phyloP scores from a whole-genome alignment of 2,888 invertebrate species.

The Morpho deidamia region DNA sequence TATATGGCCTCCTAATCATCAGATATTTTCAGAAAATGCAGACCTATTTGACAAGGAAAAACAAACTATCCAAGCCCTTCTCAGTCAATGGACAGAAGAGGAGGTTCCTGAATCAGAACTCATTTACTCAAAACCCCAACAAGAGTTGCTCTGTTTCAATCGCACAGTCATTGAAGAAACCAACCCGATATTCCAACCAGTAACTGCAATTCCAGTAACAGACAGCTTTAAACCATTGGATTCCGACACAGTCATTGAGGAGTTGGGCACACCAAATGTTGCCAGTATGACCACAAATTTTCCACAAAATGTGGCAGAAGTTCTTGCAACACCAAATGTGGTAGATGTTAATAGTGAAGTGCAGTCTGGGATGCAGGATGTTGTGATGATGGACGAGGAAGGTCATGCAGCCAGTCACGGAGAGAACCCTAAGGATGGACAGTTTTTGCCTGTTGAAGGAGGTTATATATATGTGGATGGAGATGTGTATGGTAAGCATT shows the following conservation, averaged over 20 bases:
- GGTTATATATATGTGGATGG: slow-evolving; percentile 61
- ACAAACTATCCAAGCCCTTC: slow-evolving; percentile 60
- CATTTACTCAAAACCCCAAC: slow-evolving; percentile 28
- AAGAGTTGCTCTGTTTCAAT: slow-evolving; percentile 58
- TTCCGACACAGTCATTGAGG: slow-evolving; percentile 47
- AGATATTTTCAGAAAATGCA: slow-evolving; percentile 44
- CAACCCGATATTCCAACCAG: slow-evolving; percentile 54
- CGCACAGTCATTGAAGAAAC: slow-evolving; percentile 62
- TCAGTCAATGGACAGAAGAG: slow-evolving; percentile 72
- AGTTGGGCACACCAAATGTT: slow-evolving; percentile 36
- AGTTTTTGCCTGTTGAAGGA: slow-evolving; percentile 63
- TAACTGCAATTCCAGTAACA: slow-evolving; percentile 50
- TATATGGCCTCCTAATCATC: no score
- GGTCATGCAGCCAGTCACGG: slow-evolving; percentile 44
- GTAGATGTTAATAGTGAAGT: background rate
- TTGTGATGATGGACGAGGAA: slow-evolving; percentile 48
- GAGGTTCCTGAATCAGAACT: slow-evolving; percentile 57
- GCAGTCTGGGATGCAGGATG: slow-evolving; percentile 32
- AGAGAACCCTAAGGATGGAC: slow-evolving; percentile 38
- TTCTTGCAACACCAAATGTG: background rate
- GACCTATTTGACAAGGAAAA: slow-evolving; percentile 64
- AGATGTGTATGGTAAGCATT: slow-evolving; percentile 39
- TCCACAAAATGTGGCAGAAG: background rate
- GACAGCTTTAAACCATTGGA: slow-evolving; percentile 37
- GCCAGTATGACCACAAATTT: background rate